A percentile compares a stretch with the other conserved stretches of the same genome.
These are phyloP conservation scores for Xiphophorus couchianus DNA, from an alignment of 2,113 vertebrate genomes.

Conservation along the genomic window DNA sequence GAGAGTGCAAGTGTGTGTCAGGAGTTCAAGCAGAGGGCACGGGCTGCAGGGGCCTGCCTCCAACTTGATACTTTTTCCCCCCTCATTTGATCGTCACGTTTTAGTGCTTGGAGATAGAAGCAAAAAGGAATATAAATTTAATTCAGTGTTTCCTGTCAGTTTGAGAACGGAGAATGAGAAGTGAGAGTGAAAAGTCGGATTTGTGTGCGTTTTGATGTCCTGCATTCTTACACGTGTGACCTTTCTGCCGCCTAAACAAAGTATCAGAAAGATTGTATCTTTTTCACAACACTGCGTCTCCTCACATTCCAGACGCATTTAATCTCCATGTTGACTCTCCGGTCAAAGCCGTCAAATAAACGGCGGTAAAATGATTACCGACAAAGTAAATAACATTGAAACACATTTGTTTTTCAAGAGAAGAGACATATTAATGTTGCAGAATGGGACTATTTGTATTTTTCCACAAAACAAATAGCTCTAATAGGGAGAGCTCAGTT, in stretches of 20 bases:
- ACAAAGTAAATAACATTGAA: background rate
- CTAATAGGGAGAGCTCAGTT: too few species aligned
- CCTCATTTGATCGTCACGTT: conserved; percentile 21
- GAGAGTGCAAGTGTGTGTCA: conserved; percentile 46
- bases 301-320: conserved; percentile 11
- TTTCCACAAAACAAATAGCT: too few species aligned
- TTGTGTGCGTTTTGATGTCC: conserved; percentile 14
- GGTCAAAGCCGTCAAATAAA: conserved; percentile 1
- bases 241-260: conserved; percentile 43
- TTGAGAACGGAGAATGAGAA: too few species aligned
- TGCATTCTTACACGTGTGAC: conserved; percentile 28
- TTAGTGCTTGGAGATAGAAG: conserved; percentile 23
- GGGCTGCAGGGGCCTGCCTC: conserved; percentile 20
- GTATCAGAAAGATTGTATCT: background rate
- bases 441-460: too few species aligned
- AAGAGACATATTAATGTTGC: too few species aligned
- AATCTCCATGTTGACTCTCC: conserved; percentile 33
- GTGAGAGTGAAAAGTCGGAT: too few species aligned
- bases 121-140: conserved; percentile 28
- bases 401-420: too few species aligned
- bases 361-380: conserved; percentile 14
- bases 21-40: conserved; percentile 64
- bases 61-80: conserved; percentile 40
- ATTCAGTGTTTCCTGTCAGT: too few species aligned
- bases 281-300: conserved; percentile 17